Evolutionary conservation across 2,888 invertebrate species (phyloP).

Genomic region (Thyatira batis): DNA sequence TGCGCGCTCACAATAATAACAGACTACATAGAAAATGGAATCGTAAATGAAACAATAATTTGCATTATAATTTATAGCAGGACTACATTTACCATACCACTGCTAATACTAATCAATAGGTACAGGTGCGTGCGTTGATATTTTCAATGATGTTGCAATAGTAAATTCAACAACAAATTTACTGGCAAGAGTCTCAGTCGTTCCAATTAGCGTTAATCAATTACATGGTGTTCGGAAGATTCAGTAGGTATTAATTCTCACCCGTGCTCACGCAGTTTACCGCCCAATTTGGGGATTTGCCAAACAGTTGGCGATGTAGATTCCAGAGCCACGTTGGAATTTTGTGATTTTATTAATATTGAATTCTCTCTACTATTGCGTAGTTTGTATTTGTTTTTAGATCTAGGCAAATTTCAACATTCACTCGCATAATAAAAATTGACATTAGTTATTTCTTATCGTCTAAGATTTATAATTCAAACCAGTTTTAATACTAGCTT

Average conservation of each 20-base stretch:
- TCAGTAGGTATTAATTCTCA: slow-evolving; percentile 37
- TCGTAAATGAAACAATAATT: slow-evolving; percentile 1
- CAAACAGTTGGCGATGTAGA: slow-evolving; percentile 42
- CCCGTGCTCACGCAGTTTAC: slow-evolving; percentile 37
- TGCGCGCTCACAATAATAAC: background rate
- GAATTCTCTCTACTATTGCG: slow-evolving; percentile 27
- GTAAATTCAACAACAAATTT: slow-evolving; percentile 29
- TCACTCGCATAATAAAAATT: background rate
- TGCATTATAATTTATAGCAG: background rate
- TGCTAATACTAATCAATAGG: slow-evolving; percentile 1
- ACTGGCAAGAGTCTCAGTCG: slow-evolving; percentile 39
- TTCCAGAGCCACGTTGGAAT: slow-evolving; percentile 41
- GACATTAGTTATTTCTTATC: background rate
- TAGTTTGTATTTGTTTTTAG: slow-evolving; percentile 22
- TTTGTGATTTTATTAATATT: slow-evolving; percentile 45
- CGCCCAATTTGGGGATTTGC: slow-evolving; percentile 57
- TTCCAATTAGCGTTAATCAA: slow-evolving; percentile 61
- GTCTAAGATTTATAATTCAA: background rate
- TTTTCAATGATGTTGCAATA: slow-evolving; percentile 12
- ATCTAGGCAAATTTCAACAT: background rate
- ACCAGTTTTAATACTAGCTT: slow-evolving; percentile 1
- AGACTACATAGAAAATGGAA: background rate
- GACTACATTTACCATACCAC: background rate
- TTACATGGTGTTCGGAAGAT: slow-evolving; percentile 44
- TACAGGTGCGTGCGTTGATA: slow-evolving; percentile 10